Evolutionary conservation across 2,888 invertebrate species (phyloP), one percentile per base, ranked within the genome.

Genomic region (Microdon myrmicae): DNA sequence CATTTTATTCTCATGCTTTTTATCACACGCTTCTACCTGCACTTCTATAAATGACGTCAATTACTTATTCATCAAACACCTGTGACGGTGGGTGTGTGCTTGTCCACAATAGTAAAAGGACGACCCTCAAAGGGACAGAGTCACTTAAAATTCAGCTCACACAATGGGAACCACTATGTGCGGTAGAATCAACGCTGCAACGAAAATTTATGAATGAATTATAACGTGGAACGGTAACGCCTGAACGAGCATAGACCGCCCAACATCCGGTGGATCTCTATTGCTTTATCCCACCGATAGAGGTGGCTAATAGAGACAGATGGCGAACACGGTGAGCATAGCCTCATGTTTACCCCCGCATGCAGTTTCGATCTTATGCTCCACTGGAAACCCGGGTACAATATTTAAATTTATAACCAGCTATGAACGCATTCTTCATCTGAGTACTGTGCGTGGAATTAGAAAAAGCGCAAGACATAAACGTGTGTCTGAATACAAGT

Each of bases 31-130:
- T 8, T 1, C n/a, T 1, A 8, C 51, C 34, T 48, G 23, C 48
- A 44, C 38, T 49, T 16, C 44, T 32, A 38, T 58, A 64, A 64
- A 58, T 64, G 56, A 49, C 58, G 56, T 64, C 58, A 58, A 64
- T 64, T 64, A 64, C 58, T 64, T 56, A 64, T 64, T 64, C 64
- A 64, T 64, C 64, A 64, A 64, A 58, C 58, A 64, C 53, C 51
- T 56, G 61, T 44, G 45, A 32, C 25, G 51, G 8, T 13, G 20
- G 14, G 2, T 28, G 14, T 34, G 47, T 41, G 59, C 34, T 13
- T 54, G 47, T 43, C 60, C 48, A 48, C 13, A 38, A 49, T 31
- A 38, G 23, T 39, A 38, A 23, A 37, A n/a, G 20, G 28, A n/a
- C 6, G 6, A 9, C 26, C 35, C 26, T 10, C 37, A 39, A 29